Percentiles rank a stretch among this genome's conserved stretches.
Conservation (phyloP, 2,888 invertebrate genomes). For the Drosophila subsilvestris region DNA sequence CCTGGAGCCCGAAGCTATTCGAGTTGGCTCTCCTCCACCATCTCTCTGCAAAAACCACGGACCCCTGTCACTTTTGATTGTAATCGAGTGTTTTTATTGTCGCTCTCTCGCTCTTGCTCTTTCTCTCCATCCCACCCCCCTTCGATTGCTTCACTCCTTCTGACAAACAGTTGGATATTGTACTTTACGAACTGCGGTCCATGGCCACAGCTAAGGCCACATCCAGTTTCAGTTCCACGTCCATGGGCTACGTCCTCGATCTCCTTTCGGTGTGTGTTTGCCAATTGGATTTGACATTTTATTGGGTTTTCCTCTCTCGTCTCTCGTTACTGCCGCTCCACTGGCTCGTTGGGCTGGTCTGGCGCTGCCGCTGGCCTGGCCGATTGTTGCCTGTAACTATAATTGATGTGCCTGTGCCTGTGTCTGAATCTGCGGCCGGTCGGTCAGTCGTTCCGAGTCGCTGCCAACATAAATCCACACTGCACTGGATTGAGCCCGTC, state of each 20-base stretch:
- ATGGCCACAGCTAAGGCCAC: slow-evolving; percentile 35
- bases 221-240: not conserved
- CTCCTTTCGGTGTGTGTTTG: slow-evolving; percentile 61
- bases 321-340: slow-evolving; percentile 74
- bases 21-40: slow-evolving; percentile 1
- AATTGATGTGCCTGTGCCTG: slow-evolving; percentile 68
- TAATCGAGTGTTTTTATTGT: slow-evolving; percentile 71
- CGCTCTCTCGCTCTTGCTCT: slow-evolving; percentile 40
- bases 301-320: slow-evolving; percentile 77
- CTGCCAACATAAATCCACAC: slow-evolving; percentile 72
- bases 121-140: slow-evolving; percentile 15
- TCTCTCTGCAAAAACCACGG: slow-evolving; percentile 36
- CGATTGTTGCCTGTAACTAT: slow-evolving; percentile 56
- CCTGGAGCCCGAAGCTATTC: not conserved
- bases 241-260: slow-evolving; percentile 32
- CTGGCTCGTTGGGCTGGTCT: slow-evolving; percentile 29
- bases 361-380: slow-evolving; percentile 24
- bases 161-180: slow-evolving; percentile 75
- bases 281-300: slow-evolving; percentile 80
- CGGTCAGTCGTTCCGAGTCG: slow-evolving; percentile 52
- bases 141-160: slow-evolving; percentile 29
- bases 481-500: slow-evolving; percentile 1
- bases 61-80: slow-evolving; percentile 76
- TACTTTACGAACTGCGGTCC: slow-evolving; percentile 64
- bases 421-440: slow-evolving; percentile 48